These are phyloP conservation scores for Mungos mungo DNA, from an alignment of 2,113 vertebrate genomes.

Conservation along the genomic window DNA sequence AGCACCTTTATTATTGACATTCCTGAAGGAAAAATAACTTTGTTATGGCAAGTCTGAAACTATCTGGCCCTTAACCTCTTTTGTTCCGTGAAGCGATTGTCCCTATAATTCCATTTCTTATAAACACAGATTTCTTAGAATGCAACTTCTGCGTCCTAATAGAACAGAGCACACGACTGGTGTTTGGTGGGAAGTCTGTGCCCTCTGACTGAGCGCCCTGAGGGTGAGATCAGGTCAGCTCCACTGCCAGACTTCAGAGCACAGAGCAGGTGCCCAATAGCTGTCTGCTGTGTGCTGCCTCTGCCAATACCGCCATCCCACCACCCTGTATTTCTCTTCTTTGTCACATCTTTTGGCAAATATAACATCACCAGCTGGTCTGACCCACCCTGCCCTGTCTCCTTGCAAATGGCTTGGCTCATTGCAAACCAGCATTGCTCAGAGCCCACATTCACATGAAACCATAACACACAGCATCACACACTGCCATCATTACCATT, in stretches of 20 bases:
- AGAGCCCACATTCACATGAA: not conserved
- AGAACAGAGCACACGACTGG: not conserved
- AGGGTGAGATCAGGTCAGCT: not conserved
- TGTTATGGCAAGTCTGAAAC: constrained; percentile 48
- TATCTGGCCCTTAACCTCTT: constrained; percentile 44
- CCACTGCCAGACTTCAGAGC: not conserved
- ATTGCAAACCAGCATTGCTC: not conserved
- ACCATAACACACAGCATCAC: not conserved
- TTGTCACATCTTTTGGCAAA: constrained; percentile 3
- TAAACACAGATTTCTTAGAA: constrained; percentile 24
- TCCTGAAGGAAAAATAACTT: constrained; percentile 69
- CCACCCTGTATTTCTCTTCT: constrained; percentile 4
- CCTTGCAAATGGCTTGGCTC: not conserved
- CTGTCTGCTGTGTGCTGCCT: not conserved
- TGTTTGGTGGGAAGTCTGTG: not conserved
- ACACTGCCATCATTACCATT: not conserved
- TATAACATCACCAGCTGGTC: not conserved
- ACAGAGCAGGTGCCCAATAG: not conserved
- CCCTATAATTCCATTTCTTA: constrained; percentile 19
- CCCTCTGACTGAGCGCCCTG: not conserved
- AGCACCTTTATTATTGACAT: constrained; percentile 55
- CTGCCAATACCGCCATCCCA: not conserved
- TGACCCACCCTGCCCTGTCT: constrained; percentile 13
- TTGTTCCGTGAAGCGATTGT: constrained; percentile 15
- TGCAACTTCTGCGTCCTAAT: not conserved